Percentiles rank a stretch among this genome's conserved stretches.
Conservation (phyloP, 2,888 invertebrate species). For the Phalera bucephala region DNA sequence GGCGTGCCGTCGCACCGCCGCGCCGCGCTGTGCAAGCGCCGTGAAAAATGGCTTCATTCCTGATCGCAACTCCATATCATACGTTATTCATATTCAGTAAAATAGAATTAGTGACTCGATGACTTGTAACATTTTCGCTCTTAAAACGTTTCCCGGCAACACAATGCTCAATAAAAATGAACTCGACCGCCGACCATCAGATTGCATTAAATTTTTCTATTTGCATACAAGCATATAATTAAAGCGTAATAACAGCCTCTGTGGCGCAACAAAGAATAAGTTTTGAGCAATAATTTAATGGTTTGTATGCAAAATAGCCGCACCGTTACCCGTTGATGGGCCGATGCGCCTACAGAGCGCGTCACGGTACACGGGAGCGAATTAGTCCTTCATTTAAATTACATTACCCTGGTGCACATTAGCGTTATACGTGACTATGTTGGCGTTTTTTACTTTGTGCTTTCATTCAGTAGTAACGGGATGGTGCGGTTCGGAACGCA, state of each 20-base stretch:
- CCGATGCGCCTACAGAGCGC: constrained; percentile 71
- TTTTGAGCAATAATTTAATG: constrained; percentile 83
- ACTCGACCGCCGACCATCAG: constrained; percentile 60
- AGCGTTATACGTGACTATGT: constrained; percentile 60
- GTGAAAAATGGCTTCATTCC: constrained; percentile 71
- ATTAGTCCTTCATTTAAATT: constrained; percentile 81
- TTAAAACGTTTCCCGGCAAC: constrained; percentile 41
- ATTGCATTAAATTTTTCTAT: constrained; percentile 76
- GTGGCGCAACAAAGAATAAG: constrained; percentile 81
- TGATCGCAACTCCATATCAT: constrained; percentile 20
- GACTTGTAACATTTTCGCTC: constrained; percentile 43
- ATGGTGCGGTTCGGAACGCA: constrained; percentile 46
- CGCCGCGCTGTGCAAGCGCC: constrained; percentile 34
- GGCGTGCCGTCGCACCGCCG: no score
- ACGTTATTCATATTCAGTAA: constrained; percentile 8
- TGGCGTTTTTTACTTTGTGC: constrained; percentile 50
- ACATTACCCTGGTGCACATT: constrained; percentile 67
- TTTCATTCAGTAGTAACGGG: constrained; percentile 51
- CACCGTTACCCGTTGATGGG: constrained; percentile 80
- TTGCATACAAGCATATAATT: constrained; percentile 79
- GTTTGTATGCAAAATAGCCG: constrained; percentile 81
- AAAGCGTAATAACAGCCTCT: constrained; percentile 78
- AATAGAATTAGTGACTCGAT: constrained; percentile 38
- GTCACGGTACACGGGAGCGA: constrained; percentile 77
- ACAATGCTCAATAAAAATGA: constrained; percentile 68